phyloP scores from a whole-genome alignment of 2,888 invertebrate species.

The Habroteleia sp. region DNA sequence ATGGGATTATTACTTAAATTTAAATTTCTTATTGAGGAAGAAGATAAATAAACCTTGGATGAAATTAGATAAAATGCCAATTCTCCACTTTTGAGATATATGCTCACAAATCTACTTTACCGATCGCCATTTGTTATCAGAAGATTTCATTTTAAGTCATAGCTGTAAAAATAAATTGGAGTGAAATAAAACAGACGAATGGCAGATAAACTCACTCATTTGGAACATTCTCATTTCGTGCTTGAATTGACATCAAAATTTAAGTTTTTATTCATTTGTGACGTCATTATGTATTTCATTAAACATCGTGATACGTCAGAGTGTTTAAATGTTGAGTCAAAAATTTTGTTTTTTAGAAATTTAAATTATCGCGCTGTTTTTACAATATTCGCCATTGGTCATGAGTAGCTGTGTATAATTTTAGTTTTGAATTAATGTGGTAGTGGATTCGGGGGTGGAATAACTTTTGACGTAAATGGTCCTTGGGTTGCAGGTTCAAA shows the following conservation, averaged over 20 bases:
- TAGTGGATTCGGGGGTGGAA: constrained; percentile 71
- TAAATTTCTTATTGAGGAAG: too few relatives aligned
- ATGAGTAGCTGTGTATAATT: constrained; percentile 74
- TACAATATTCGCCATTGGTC: constrained; percentile 38
- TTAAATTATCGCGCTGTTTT: constrained; percentile 1
- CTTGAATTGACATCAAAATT: constrained; percentile 39
- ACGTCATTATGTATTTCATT: constrained; percentile 18
- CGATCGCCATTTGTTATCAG: neutral
- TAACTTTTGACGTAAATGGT: constrained; percentile 74
- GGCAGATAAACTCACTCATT: constrained; percentile 32
- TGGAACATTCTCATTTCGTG: constrained; percentile 48
- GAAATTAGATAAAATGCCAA: too few relatives aligned
- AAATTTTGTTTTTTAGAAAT: neutral
- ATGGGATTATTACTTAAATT: too few relatives aligned
- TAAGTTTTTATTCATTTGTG: constrained; percentile 27
- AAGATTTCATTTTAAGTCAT: too few relatives aligned
- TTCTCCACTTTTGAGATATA: too few relatives aligned
- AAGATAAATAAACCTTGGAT: too few relatives aligned
- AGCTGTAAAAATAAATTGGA: constrained; percentile 21
- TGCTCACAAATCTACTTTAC: constrained; percentile 18
- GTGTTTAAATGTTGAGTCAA: neutral
- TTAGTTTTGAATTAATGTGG: constrained; percentile 69
- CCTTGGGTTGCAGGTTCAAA: constrained; percentile 89
- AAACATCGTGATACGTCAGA: neutral
- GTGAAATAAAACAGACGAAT: constrained; percentile 26